phyloP scores from a whole-genome alignment of 2,888 invertebrate genomes.

The Cephus runcator region DNA sequence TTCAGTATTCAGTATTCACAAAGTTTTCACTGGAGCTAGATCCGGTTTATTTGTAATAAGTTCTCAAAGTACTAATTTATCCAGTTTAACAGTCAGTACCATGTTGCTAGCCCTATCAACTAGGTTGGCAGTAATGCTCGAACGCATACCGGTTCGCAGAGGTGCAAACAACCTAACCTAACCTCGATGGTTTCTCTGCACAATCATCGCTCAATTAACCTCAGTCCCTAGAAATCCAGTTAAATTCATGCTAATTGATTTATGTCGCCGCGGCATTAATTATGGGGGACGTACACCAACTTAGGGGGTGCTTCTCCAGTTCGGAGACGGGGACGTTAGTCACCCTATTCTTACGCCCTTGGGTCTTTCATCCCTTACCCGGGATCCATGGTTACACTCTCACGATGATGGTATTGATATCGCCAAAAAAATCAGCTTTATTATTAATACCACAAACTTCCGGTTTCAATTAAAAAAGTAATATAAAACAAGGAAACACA shows the following conservation, averaged over 20 bases:
- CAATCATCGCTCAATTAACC: constrained; percentile 23
- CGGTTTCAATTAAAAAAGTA: neutral
- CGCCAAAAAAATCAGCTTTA: neutral
- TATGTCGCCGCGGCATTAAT: constrained; percentile 20
- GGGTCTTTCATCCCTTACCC: neutral
- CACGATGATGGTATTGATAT: neutral
- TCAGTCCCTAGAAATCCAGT: constrained; percentile 20
- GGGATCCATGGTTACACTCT: neutral
- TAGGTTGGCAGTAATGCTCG: neutral
- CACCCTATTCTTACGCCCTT: neutral
- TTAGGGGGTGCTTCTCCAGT: neutral
- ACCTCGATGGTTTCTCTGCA: constrained; percentile 1
- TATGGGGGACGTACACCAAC: neutral
- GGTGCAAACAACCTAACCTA: constrained; percentile 14
- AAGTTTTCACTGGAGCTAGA: neutral
- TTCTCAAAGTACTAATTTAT: neutral
- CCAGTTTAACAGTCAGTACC: neutral
- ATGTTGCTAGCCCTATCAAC: neutral
- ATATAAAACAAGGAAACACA: neutral
- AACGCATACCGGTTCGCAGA: neutral
- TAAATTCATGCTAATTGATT: constrained; percentile 23
- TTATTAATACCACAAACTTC: no score
- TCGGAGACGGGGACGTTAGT: neutral
- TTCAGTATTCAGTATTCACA: neutral
- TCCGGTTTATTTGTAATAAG: neutral